Evolutionary conservation across 2,888 invertebrate species (phyloP), one percentile per base, ranked within the genome.

Genomic region (Chalcosyrphus nemorum): DNA sequence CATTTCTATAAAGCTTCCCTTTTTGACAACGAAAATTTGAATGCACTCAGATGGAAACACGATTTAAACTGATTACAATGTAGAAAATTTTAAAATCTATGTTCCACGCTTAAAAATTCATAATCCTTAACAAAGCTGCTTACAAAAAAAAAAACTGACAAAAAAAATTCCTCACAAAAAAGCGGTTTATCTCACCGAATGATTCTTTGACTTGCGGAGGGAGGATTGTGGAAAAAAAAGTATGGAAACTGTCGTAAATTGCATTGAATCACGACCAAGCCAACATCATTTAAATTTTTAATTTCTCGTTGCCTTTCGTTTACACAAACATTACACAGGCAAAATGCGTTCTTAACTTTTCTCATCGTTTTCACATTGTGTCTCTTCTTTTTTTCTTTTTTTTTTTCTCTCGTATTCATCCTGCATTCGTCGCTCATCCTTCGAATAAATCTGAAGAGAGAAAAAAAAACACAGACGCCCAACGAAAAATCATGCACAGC

Each of bases 281-380:
- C 35, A 35, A 24, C 11, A 21, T 15, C 15, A 50, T 65, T 65
- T 50, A 24, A 66, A 57, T 66, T 38, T 66, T 59, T 50, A 27
- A 66, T 75, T 66, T 66, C 35, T 29, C 15, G 4, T 17, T 57
- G 29, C 19, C 13, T 24, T 65, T 7, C 47, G 38, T n/a, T 29
- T 6, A 43, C 19, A 17, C 54, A 38, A 17, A 54, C 66, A 41
- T 47, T 35, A 47, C 63, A 59, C 52, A 41, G 29, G 2, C 41
- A 32, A 72, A 75, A 56, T 38, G 45, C 57, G 38, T 29, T 41
- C 29, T 29, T 13, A 75, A 75, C 57, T 66, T 75, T 66, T 41
- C 41, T 15, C 57, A 56, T 75, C 43, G 47, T 35, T 45, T 66
- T 57, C 15, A 63, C 19, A 27, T 38, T 50, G 38, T 57, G 9